Evolutionary conservation across 2,888 invertebrate genomes (phyloP).

Genomic region (Molanna angustata): DNA sequence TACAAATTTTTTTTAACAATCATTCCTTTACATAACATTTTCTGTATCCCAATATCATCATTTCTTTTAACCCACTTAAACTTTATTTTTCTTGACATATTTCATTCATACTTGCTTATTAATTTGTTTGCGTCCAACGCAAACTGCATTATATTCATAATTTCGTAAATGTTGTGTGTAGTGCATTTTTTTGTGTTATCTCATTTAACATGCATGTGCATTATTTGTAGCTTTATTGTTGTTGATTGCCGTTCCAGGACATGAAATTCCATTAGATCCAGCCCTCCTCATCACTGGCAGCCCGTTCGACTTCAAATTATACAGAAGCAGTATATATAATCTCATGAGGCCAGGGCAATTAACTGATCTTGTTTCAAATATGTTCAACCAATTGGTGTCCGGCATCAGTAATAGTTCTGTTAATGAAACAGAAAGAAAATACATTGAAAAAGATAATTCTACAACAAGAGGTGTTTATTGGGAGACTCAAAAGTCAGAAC

Average conservation of each 20-base stretch:
- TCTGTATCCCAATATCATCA: too few species aligned
- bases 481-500: conserved; percentile 47
- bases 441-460: conserved; percentile 35
- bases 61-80: too few species aligned
- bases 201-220: conserved; percentile 28
- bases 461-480: conserved; percentile 46
- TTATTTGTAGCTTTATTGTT: conserved; percentile 31
- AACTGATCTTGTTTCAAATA: conserved; percentile 27
- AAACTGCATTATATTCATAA: conserved; percentile 15
- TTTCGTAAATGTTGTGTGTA: conserved; percentile 15
- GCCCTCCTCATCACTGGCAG: conserved; percentile 45
- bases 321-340: conserved; percentile 37
- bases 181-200: conserved; percentile 10
- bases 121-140: background rate
- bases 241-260: conserved; percentile 53
- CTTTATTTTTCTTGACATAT: too few species aligned
- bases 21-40: too few species aligned
- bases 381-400: conserved; percentile 26
- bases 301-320: conserved; percentile 44
- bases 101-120: background rate
- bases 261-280: conserved; percentile 48
- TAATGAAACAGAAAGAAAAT: conserved; percentile 12
- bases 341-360: conserved; percentile 29
- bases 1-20: too few species aligned
- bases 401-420: conserved; percentile 17